Conservation (phyloP, 2,888 invertebrate genomes). For the Dioctria linearis region DNA sequence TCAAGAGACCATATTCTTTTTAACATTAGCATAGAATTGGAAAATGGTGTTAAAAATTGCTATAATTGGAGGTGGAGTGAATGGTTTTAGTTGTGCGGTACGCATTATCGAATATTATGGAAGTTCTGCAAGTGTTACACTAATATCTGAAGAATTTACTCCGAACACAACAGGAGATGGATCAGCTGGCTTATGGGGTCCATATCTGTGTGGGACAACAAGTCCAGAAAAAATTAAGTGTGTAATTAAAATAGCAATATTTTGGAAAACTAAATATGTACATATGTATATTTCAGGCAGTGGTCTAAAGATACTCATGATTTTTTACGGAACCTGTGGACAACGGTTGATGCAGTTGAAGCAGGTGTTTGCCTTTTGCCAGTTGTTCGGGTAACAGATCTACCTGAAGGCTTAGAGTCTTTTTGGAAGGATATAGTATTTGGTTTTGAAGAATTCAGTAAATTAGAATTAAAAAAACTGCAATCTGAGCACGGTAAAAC, state of each 20-base stretch:
- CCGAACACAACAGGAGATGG: slow-evolving; percentile 85
- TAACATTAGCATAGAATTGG: not conserved
- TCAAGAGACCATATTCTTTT: not conserved
- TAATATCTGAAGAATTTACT: slow-evolving; percentile 78
- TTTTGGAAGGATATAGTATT: slow-evolving; percentile 71
- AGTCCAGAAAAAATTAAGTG: slow-evolving; percentile 73
- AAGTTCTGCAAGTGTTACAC: slow-evolving; percentile 74
- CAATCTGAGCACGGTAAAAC: slow-evolving; percentile 66
- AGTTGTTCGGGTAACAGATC: slow-evolving; percentile 68
- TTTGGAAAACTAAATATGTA: no score
- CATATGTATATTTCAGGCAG: slow-evolving; percentile 71
- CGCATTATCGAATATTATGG: slow-evolving; percentile 75
- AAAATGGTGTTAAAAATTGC: slow-evolving; percentile 69
- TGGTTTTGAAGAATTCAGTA: slow-evolving; percentile 68
- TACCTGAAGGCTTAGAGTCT: slow-evolving; percentile 64
- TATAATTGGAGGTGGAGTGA: slow-evolving; percentile 84
- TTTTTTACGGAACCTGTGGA: slow-evolving; percentile 76
- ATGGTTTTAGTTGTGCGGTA: slow-evolving; percentile 80
- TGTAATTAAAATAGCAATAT: no score
- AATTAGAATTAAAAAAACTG: slow-evolving; percentile 67
- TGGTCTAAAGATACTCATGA: slow-evolving; percentile 78
- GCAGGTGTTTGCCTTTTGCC: slow-evolving; percentile 73
- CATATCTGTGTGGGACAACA: slow-evolving; percentile 77
- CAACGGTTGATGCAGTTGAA: slow-evolving; percentile 72
- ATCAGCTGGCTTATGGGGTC: slow-evolving; percentile 84